A percentile compares a stretch with the other conserved stretches of the same genome.
These are phyloP conservation scores for Cataglyphis rosenhaueri DNA, from an alignment of 2,888 invertebrate species.

Conservation along the genomic window DNA sequence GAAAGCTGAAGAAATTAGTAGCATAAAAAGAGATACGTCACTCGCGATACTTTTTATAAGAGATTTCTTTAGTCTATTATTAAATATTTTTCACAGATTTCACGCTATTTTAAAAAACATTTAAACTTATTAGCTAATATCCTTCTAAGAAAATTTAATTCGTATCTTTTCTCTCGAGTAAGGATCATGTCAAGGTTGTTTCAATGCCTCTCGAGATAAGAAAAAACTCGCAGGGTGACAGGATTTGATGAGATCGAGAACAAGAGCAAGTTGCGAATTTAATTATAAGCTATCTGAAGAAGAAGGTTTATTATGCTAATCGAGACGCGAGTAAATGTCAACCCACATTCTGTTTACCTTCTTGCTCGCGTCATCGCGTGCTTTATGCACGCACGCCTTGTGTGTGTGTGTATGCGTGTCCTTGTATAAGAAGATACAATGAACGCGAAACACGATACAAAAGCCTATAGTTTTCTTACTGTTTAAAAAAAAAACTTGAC, in stretches of 20 bases:
- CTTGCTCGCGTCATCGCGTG: conserved; percentile 59
- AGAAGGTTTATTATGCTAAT: conserved; percentile 81
- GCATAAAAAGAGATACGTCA: background rate
- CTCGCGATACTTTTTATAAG: background rate
- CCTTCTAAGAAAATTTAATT: background rate
- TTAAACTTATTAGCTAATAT: background rate
- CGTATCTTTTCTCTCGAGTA: background rate
- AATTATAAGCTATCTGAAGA: conserved; percentile 78
- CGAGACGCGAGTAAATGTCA: conserved; percentile 79
- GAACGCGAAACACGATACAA: conserved; percentile 53
- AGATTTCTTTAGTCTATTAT: background rate
- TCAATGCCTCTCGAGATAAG: conserved; percentile 1
- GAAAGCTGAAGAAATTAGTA: background rate
- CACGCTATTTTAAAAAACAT: background rate
- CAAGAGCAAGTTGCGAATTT: conserved; percentile 75
- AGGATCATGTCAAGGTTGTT: conserved; percentile 58
- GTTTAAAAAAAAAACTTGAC: conserved; percentile 63
- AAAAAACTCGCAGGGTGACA: conserved; percentile 10
- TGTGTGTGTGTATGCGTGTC: conserved; percentile 22
- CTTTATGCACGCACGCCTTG: conserved; percentile 37
- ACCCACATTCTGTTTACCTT: conserved; percentile 78
- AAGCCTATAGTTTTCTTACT: conserved; percentile 64
- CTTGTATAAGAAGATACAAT: conserved; percentile 55
- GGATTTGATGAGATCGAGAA: conserved; percentile 58
- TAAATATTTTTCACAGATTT: background rate